A percentile compares a stretch with the other conserved stretches of the same genome.
Evolutionary conservation across 2,113 vertebrate species (phyloP).

Genomic region (Tragulus kanchil): DNA sequence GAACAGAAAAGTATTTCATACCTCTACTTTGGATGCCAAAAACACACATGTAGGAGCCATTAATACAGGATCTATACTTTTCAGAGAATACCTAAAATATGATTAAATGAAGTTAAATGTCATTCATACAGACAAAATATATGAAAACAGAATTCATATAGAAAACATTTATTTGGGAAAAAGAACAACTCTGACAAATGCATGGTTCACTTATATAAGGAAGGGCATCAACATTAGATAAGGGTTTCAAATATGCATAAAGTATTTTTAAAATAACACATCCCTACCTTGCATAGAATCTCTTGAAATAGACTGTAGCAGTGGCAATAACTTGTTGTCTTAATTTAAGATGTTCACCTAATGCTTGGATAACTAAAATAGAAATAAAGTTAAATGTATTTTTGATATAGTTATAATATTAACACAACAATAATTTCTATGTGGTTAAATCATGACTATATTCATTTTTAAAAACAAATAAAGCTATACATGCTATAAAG

Average conservation of each 20-base stretch:
- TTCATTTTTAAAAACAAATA: constrained; percentile 54
- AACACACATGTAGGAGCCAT: constrained; percentile 99
- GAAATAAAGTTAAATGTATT: constrained; percentile 60
- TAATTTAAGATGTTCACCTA: constrained; percentile 99
- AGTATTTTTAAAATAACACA: constrained; percentile 81
- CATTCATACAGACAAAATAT: constrained; percentile 50
- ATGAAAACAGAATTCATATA: constrained; percentile 3
- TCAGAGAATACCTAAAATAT: constrained; percentile 96
- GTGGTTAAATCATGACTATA: constrained; percentile 18
- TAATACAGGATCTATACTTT: constrained; percentile 99
- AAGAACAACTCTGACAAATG: constrained; percentile 36
- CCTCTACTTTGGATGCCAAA: constrained; percentile 99
- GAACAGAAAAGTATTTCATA: constrained; percentile 87
- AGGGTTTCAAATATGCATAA: constrained; percentile 65
- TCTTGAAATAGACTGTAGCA: constrained; percentile 99
- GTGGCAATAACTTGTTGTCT: constrained; percentile 99
- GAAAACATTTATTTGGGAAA: constrained; percentile 9
- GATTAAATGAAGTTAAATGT: constrained; percentile 82
- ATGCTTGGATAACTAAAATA: constrained; percentile 96
- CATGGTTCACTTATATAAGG: constrained; percentile 57
- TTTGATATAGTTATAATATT: constrained; percentile 45
- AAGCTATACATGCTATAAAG: neutral
- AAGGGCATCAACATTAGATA: constrained; percentile 8
- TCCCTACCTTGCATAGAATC: constrained; percentile 98
- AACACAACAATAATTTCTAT: constrained; percentile 45